Evolutionary conservation across 2,888 invertebrate species (phyloP), one percentile per base, ranked within the genome.

Genomic region (Eristalis tenax): DNA sequence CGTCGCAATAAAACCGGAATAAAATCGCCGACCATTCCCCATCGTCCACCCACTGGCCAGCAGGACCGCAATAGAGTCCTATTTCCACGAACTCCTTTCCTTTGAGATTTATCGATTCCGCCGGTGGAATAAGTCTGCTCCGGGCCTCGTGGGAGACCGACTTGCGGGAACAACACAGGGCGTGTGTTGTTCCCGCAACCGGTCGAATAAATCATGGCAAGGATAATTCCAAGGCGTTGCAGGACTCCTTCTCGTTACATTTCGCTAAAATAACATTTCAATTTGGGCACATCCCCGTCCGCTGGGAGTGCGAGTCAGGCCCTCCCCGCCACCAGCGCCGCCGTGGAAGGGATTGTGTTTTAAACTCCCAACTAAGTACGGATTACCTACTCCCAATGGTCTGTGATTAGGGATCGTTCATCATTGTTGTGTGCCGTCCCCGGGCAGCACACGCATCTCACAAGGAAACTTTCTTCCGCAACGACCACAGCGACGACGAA

Each of bases 351-450:
- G 83, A 87, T 87, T 87, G 83, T 76, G 76, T 87, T 87, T 83
- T 80, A 87, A 87, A 87, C 79, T 87, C 83, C 80, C 80, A 83
- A 76, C 87, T 87, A 87, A 87, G 83, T 87, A 87, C 79, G 87
- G 87, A 87, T 87, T 87, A 87, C 87, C 79, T 80, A 79, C 87
- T 87, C 83, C 79, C 87, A 87, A 80, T 87, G 79, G 83, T 80
- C 87, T 87, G 76, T 87, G 87, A 87, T 87, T 87, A 87, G 75
- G 79, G 83, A 79, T 83, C 87, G 83, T 87, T 87, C 87, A 87
- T 87, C 87, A 87, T 87, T 87, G 87, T 83, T 83, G 83, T 76
- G 68, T 73, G 83, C 75, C 66, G 71, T 32, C 78, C 75, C 35
- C n/a, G 83, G 66, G 83, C 83, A 75, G 75, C 83, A 80, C 87